These are phyloP conservation scores for Ispidina picta DNA, from an alignment of 2,797 vertebrate genomes.

Conservation along the genomic window DNA sequence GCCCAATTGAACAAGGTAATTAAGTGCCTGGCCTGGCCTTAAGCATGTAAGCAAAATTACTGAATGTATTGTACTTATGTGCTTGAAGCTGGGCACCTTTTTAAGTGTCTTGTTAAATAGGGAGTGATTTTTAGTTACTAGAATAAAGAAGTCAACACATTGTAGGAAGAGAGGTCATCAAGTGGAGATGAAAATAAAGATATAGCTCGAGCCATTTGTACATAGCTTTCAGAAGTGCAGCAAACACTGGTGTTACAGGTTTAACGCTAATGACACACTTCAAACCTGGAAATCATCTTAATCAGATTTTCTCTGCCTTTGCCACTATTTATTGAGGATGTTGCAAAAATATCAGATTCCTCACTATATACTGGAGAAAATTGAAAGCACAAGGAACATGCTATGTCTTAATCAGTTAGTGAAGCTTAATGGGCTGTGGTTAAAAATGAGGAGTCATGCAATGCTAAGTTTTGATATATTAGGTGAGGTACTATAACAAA, in stretches of 20 bases:
- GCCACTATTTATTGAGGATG: neutral
- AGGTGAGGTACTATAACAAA: conserved; percentile 51
- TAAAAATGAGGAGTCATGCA: conserved; percentile 59
- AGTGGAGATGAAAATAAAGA: conserved; percentile 20
- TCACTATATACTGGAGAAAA: neutral
- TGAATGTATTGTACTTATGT: neutral
- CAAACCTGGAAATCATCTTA: neutral
- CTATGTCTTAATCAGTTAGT: conserved; percentile 53
- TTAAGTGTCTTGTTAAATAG: conserved; percentile 20
- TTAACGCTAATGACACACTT: neutral
- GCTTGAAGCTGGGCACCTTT: conserved; percentile 13
- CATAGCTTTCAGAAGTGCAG: neutral
- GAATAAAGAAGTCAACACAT: conserved; percentile 16
- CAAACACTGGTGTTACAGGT: neutral
- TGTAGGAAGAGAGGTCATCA: conserved; percentile 18
- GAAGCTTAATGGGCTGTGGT: conserved; percentile 53
- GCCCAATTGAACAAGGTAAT: conserved; percentile 47
- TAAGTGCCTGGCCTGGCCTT: neutral
- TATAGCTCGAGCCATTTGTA: neutral
- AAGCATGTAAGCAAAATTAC: conserved; percentile 42
- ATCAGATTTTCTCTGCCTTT: neutral
- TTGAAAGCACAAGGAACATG: conserved; percentile 44
- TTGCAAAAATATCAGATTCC: neutral
- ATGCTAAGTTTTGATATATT: conserved; percentile 70
- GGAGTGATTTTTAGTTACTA: conserved; percentile 4